Base-by-base conservation (phyloP, 2,888 invertebrate species). In the Gerris lacustris region DNA sequence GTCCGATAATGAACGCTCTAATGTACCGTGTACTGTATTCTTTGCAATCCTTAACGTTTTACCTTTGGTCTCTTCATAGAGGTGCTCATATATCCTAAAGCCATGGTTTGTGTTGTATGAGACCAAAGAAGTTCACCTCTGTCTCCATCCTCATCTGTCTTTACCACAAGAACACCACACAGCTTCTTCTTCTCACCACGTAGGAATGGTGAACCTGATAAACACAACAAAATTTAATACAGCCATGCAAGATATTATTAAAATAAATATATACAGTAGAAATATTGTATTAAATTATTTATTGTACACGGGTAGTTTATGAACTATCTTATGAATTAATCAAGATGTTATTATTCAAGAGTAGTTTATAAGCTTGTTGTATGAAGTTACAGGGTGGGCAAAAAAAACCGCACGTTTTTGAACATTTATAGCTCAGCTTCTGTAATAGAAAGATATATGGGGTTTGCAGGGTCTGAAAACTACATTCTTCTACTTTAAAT, bases 21-120 rank as follows among this genome's bases (percentile, higher is more conserved):
- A n/a, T n/a, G 31, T 31, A 31, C 4, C 1, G 31, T 31, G 31
- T 31, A 4, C 31, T 31, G 31, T 31, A 31, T 31, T 2, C 4
- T 31, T 31, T 31, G 31, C 2, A 31, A 2, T 31, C 31, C 31
- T 31, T 31, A 31, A 2, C 31, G 31, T 31, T 2, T 31, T 31
- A 89, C 90, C 84, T 87, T 88, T 76, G 91, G 88, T 80, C 83
- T 85, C 75, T 85, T 83, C 77, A 86, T 86, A 72, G 84, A 84
- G 67, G 88, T 86, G 73, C 86, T 85, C 91, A 92, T 91, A 78
- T 89, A 94, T n/a, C 91, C 94, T 74, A 96, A 82, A 78, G 92
- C 91, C 88, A 96, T 91, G 31, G 91, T 89, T 79, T 89, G 88
- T 6, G 94, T 94, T 17, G 92, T 92, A 79, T 96, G 95, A 15